A percentile compares a stretch with the other conserved stretches of the same genome.
Evolutionary conservation across 2,113 vertebrate species (phyloP).

Genomic region (Ranitomeya imitator): DNA sequence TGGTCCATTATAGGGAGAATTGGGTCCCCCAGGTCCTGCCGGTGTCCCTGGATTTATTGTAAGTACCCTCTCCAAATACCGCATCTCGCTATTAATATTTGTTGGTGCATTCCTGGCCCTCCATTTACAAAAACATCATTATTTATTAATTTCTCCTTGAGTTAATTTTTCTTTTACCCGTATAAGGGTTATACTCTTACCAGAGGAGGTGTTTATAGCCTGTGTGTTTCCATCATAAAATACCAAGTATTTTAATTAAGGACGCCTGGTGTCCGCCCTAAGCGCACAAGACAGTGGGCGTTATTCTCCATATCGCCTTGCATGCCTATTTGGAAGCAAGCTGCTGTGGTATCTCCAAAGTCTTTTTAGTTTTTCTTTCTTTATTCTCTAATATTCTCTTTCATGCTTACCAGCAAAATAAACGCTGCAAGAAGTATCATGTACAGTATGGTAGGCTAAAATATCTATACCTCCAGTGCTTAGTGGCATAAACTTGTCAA

Average conservation of each 20-base stretch:
- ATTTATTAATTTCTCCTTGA: conserved; percentile 4
- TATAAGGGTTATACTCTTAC: neutral
- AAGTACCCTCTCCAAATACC: conserved; percentile 74
- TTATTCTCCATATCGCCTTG: neutral
- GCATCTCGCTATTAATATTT: neutral
- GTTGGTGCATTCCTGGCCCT: neutral
- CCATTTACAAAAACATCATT: neutral
- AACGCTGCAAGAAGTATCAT: neutral
- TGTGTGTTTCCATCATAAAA: conserved; percentile 45
- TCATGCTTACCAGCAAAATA: neutral
- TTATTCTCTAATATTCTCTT: conserved; percentile 11
- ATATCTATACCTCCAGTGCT: neutral
- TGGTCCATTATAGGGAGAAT: conserved; percentile 81
- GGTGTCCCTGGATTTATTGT: conserved; percentile 95
- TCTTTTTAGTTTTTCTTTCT: conserved; percentile 8
- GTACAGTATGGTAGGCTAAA: neutral
- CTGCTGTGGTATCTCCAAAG: neutral
- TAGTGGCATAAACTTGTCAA: neutral
- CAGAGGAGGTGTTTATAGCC: conserved; percentile 42
- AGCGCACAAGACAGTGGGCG: neutral
- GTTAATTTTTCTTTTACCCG: conserved; percentile 14
- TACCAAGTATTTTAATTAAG: conserved; percentile 43
- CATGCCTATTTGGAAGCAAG: neutral
- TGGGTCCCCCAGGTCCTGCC: conserved; percentile 91
- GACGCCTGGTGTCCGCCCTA: conserved; percentile 25